phyloP scores from a whole-genome alignment of 2,113 vertebrate species.

The Cyprinodon brontotheroides region DNA sequence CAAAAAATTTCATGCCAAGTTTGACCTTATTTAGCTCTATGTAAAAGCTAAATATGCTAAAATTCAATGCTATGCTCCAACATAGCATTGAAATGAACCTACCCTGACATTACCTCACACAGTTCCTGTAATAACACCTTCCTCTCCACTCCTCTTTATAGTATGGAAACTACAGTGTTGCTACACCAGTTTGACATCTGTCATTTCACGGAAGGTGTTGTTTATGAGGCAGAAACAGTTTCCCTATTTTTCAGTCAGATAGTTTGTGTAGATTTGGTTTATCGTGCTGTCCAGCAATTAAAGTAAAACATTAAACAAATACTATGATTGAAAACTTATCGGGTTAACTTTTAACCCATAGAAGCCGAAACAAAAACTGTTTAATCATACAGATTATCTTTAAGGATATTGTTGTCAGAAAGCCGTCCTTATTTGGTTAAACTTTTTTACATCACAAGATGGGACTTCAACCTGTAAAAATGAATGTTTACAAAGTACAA shows the following conservation, averaged over 20 bases:
- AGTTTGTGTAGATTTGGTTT: not conserved
- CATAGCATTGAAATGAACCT: not conserved
- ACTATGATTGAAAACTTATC: not conserved
- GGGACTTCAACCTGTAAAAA: not conserved
- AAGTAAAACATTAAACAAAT: not conserved
- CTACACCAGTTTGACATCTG: rapidly evolving
- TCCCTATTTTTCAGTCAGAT: not conserved
- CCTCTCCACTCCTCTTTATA: not conserved
- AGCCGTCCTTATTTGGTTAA: not conserved
- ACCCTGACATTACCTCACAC: not conserved
- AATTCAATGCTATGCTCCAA: too few species aligned
- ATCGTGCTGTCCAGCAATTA: not conserved
- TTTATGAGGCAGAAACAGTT: not conserved
- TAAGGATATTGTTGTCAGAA: not conserved
- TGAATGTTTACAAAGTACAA: too few species aligned
- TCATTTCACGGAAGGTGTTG: slow-evolving; percentile 6
- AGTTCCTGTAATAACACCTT: not conserved
- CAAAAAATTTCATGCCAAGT: not conserved
- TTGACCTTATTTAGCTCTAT: too few species aligned
- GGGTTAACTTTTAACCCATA: slow-evolving; percentile 10
- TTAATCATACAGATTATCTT: not conserved
- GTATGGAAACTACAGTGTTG: not conserved
- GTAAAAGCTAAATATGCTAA: too few species aligned
- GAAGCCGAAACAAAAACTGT: not conserved
- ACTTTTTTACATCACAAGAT: not conserved